Percentiles rank a stretch among this genome's conserved stretches.
These are phyloP conservation scores for Oreortyx pictus DNA, from an alignment of 2,797 vertebrate species.

Conservation along the genomic window DNA sequence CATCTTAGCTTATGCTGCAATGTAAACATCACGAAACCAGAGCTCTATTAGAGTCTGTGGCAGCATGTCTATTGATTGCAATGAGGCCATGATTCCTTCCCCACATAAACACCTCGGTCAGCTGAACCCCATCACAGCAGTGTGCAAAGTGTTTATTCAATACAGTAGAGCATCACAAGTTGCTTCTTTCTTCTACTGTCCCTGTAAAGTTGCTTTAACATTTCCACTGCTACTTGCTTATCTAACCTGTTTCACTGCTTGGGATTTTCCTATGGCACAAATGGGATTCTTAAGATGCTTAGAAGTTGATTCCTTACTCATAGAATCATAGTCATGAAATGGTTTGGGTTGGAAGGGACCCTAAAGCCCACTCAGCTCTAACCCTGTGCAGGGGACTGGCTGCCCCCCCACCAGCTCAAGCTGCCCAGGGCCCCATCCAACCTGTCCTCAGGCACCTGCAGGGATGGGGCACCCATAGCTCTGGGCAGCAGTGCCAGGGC, in stretches of 20 bases:
- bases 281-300: neutral
- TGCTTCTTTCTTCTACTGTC: neutral
- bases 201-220: neutral
- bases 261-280: neutral
- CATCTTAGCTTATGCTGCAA: slow-evolving; percentile 52
- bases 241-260: neutral
- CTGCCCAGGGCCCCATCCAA: too few relatives aligned
- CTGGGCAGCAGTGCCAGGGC: too few relatives aligned
- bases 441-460: too few relatives aligned
- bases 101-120: slow-evolving; percentile 18
- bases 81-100: neutral
- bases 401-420: too few relatives aligned
- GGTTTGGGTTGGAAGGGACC: too few relatives aligned
- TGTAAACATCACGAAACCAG: slow-evolving; percentile 32
- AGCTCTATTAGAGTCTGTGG: neutral
- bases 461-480: too few relatives aligned
- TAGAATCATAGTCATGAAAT: too few relatives aligned
- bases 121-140: slow-evolving; percentile 42
- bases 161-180: neutral
- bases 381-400: too few relatives aligned
- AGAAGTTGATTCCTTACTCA: neutral
- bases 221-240: neutral
- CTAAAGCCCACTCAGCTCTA: too few relatives aligned
- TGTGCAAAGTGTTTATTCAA: slow-evolving; percentile 30
- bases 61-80: slow-evolving; percentile 45